Base-by-base conservation (phyloP, 1,140 invertebrate species). In the Apis dorsata region DNA sequence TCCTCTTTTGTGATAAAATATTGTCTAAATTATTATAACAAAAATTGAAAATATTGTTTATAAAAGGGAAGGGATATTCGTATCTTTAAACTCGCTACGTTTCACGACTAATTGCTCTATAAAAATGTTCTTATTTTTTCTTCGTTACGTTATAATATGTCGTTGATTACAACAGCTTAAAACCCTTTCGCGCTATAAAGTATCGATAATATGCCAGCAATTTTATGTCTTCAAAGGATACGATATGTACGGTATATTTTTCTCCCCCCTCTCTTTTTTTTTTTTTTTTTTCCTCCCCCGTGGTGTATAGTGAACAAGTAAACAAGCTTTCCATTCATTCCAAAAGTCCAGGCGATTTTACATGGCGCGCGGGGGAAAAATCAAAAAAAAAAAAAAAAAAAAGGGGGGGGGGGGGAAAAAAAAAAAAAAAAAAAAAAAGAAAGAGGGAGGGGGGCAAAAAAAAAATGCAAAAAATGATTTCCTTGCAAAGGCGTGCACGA, bases 401-500 rank as follows among this genome's bases (percentile, higher is more conserved):
- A n/a, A 62, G 15, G 17, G 0, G 28, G 5, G 8, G 49, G 19
- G n/a, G 63, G 51, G 62, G 19, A 49, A 75, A 75, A 76, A 63
- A 63, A 62, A 63, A 60, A 59, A 59, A 17, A 21, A 28, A 17
- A 63, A 62, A n/a, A 62, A 28, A 28, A 63, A 24, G 13, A 62
- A 28, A 17, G 0, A 19, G 5, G 8, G 49, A 12, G n/a, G 63
- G 51, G 63, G 24, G 24, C 8, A 63, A 62, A 63, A 60, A 59
- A 21, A 28, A 17, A 44, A 12, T 15, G 53, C 12, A 15, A 65
- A 34, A 65, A 76, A 65, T 65, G 74, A 76, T 76, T 65, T 51
- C 62, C 60, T 76, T 65, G 60, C 74, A 66, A 65, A 76, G 62
- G 62, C 49, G 74, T 51, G 74, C 62, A 65, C 74, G 51, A 63